These are phyloP conservation scores for Amphiprion clarkii DNA, from an alignment of 2,797 vertebrate species.

Conservation along the genomic window DNA sequence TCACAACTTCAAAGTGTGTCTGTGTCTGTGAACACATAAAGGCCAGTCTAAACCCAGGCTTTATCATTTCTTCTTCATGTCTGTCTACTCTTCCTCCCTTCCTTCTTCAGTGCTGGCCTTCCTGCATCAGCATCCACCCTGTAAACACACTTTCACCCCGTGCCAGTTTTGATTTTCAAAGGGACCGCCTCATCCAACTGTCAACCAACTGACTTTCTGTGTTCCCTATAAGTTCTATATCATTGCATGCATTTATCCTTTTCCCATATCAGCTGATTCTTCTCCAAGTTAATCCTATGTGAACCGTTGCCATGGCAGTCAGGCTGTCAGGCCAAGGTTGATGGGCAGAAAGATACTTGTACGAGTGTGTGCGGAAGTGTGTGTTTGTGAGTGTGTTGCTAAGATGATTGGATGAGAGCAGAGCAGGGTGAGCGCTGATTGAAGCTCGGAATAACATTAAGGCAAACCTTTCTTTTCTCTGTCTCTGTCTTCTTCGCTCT, in stretches of 20 bases:
- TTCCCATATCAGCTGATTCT: constrained; percentile 19
- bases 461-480: constrained; percentile 59
- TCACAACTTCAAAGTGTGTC: constrained; percentile 75
- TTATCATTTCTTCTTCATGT: constrained; percentile 68
- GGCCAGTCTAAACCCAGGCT: constrained; percentile 71
- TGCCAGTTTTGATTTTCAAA: constrained; percentile 37
- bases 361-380: constrained; percentile 28
- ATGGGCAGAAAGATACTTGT: constrained; percentile 60
- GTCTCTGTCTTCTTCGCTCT: constrained; percentile 44
- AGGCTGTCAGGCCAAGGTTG: constrained; percentile 67
- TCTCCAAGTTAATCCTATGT: constrained; percentile 35
- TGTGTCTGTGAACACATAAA: constrained; percentile 73
- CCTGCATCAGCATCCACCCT: constrained; percentile 19
- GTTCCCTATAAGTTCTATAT: constrained; percentile 7
- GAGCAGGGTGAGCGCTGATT: constrained; percentile 63
- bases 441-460: constrained; percentile 73
- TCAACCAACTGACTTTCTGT: constrained; percentile 5
- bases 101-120: constrained; percentile 21
- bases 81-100: constrained; percentile 41
- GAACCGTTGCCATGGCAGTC: constrained; percentile 63
- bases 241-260: constrained; percentile 9
- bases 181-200: constrained; percentile 28
- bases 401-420: constrained; percentile 61
- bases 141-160: constrained; percentile 25
- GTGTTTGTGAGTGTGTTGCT: constrained; percentile 25